phyloP scores from a whole-genome alignment of 2,888 invertebrate genomes.

The Stratiomys singularior region DNA sequence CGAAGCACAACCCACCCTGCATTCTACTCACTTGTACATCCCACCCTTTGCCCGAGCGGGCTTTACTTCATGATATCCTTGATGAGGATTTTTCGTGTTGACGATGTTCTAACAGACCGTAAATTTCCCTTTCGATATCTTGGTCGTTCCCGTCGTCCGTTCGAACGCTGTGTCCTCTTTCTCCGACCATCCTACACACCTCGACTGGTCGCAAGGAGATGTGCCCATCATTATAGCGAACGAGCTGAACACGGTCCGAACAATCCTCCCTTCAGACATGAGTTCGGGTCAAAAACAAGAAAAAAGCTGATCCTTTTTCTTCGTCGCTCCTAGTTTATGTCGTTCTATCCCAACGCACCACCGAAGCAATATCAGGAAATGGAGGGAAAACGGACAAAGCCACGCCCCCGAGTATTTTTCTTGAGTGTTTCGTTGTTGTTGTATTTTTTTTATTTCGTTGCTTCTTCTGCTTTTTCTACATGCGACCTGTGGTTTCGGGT shows the following conservation, averaged over 20 bases:
- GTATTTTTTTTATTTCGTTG: no score
- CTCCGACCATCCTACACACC: background rate
- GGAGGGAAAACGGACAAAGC: constrained; percentile 58
- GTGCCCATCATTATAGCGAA: background rate
- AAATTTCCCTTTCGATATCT: constrained; percentile 55
- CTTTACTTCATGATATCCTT: constrained; percentile 51
- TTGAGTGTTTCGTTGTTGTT: no score
- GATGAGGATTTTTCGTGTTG: constrained; percentile 57
- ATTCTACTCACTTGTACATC: constrained; percentile 32
- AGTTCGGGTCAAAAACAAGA: background rate
- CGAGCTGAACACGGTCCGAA: constrained; percentile 3
- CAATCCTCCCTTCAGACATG: background rate
- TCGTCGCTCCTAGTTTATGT: constrained; percentile 7
- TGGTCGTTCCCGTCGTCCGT: background rate
- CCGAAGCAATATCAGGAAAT: constrained; percentile 25
- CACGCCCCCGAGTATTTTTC: constrained; percentile 58
- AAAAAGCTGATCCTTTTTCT: constrained; percentile 36
- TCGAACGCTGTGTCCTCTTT: background rate
- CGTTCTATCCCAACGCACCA: background rate
- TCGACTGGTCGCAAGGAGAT: background rate
- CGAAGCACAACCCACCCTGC: constrained; percentile 29
- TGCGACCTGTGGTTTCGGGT: constrained; percentile 1
- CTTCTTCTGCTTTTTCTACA: constrained; percentile 14
- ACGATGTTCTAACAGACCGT: constrained; percentile 57
- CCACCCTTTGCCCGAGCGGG: constrained; percentile 36